phyloP scores from a whole-genome alignment of 2,888 invertebrate species.

The Dicycla oo region DNA sequence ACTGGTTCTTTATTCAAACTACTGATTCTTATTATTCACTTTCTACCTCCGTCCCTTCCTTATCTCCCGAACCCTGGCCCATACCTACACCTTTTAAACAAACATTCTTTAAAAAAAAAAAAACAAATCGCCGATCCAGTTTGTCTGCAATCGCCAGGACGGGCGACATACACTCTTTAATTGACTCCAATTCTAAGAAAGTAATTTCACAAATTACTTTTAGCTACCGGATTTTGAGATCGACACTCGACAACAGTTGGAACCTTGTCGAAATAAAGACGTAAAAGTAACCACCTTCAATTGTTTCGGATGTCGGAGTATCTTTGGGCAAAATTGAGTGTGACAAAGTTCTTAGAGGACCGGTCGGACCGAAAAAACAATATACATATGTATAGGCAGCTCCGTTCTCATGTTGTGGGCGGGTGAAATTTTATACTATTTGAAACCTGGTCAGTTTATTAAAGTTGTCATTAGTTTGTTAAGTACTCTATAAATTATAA shows the following conservation, averaged over 20 bases:
- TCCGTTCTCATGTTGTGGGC: slow-evolving; percentile 75
- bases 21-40: slow-evolving; percentile 41
- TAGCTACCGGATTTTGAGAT: slow-evolving; percentile 88
- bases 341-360: slow-evolving; percentile 77
- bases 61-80: slow-evolving; percentile 48
- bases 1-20: slow-evolving; percentile 56
- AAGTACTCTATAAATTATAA: slow-evolving; percentile 62
- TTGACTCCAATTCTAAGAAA: slow-evolving; percentile 89
- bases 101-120: slow-evolving; percentile 65
- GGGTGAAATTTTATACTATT: slow-evolving; percentile 74
- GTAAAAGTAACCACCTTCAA: background rate
- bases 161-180: slow-evolving; percentile 77
- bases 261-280: slow-evolving; percentile 75
- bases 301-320: slow-evolving; percentile 32
- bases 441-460: slow-evolving; percentile 67
- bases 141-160: slow-evolving; percentile 65
- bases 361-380: slow-evolving; percentile 79
- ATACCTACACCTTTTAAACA: slow-evolving; percentile 65
- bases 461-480: slow-evolving; percentile 59
- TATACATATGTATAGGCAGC: slow-evolving; percentile 67
- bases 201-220: slow-evolving; percentile 91
- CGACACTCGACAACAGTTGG: slow-evolving; percentile 76
- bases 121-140: slow-evolving; percentile 69
- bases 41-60: slow-evolving; percentile 37
- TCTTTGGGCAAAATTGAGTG: slow-evolving; percentile 61